These are phyloP conservation scores for Nomada hirtipes DNA, from an alignment of 2,888 invertebrate genomes.

Conservation along the genomic window DNA sequence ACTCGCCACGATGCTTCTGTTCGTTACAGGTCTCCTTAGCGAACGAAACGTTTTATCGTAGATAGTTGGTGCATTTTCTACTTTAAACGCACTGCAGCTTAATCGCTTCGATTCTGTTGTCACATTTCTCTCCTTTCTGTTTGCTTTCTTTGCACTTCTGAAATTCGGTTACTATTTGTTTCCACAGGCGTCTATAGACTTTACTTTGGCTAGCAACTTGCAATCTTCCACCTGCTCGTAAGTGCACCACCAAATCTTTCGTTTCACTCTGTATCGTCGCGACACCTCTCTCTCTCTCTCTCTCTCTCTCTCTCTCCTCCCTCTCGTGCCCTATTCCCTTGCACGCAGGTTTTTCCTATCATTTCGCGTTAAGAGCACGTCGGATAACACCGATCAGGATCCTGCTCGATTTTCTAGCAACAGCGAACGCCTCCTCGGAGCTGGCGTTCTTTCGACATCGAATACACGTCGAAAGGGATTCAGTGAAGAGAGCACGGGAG, in stretches of 20 bases:
- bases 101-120: conserved; percentile 17
- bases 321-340: conserved; percentile 20
- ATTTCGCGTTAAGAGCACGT: neutral
- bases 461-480: conserved; percentile 92
- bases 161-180: conserved; percentile 43
- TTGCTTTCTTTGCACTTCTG: neutral
- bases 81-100: conserved; percentile 9
- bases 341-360: conserved; percentile 41
- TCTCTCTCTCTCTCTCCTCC: neutral
- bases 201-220: conserved; percentile 71
- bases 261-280: conserved; percentile 2
- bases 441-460: conserved; percentile 93
- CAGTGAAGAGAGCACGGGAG: conserved; percentile 93
- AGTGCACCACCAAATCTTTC: conserved; percentile 58
- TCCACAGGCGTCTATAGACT: conserved; percentile 67
- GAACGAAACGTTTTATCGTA: too few species aligned
- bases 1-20: conserved; percentile 18
- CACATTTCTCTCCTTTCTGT: neutral
- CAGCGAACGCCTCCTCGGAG: conserved; percentile 86
- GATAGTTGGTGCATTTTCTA: neutral
- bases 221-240: conserved; percentile 55
- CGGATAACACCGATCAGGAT: conserved; percentile 52
- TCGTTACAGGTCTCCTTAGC: too few species aligned
- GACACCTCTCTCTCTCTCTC: neutral
- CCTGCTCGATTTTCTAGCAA: conserved; percentile 74